Percentiles rank a stretch among this genome's conserved stretches.
Conservation (phyloP, 2,113 vertebrate genomes). For the Phainopepla nitens region DNA sequence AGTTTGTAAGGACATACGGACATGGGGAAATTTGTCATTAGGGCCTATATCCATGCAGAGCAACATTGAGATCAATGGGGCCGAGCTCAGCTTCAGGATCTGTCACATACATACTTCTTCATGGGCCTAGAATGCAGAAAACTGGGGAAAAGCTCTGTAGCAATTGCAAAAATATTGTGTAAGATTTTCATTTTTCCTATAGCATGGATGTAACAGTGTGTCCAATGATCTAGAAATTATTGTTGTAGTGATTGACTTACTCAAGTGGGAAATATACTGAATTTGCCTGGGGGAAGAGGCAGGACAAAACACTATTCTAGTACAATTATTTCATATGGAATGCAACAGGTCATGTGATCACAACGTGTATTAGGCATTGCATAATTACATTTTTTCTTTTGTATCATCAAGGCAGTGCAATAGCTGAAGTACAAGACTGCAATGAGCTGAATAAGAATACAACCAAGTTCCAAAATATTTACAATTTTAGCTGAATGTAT, state of each 20-base stretch:
- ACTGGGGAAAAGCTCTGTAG: background rate
- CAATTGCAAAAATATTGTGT: background rate
- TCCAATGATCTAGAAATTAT: background rate
- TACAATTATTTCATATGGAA: background rate
- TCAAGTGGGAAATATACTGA: background rate
- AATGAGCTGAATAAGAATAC: background rate
- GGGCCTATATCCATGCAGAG: background rate
- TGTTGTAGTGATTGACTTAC: background rate
- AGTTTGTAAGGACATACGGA: background rate
- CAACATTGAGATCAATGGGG: background rate
- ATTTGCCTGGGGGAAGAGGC: background rate
- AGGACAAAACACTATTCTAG: background rate
- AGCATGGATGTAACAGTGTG: background rate
- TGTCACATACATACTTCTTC: background rate
- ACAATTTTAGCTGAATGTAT: background rate
- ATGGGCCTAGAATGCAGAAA: background rate
- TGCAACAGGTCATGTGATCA: background rate
- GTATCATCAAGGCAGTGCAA: background rate
- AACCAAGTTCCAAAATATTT: background rate
- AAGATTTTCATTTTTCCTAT: background rate
- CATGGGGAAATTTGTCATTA: background rate
- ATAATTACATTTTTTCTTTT: background rate
- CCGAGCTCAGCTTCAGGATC: background rate
- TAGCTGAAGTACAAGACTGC: background rate
- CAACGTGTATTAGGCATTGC: background rate